Evolutionary conservation across 2,113 vertebrate species (phyloP).

Genomic region (human): DNA sequence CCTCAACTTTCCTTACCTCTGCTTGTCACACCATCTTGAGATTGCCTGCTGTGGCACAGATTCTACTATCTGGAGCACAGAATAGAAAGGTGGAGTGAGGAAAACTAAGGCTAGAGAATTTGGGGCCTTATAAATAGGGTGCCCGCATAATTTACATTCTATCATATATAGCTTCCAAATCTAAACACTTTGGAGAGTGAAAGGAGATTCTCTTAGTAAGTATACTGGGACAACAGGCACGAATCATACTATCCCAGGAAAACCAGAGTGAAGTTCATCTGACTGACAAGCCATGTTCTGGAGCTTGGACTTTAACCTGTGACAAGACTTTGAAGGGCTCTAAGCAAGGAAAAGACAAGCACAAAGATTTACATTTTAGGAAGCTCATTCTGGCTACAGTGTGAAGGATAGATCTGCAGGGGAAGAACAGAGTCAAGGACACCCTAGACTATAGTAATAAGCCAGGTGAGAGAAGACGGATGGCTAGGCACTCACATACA

Average conservation of each 20-base stretch:
- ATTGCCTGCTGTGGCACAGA: not conserved
- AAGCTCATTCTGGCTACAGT: not conserved
- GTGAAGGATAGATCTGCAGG: not conserved
- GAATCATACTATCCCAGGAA: not conserved
- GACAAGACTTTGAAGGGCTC: not conserved
- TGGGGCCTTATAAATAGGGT: not conserved
- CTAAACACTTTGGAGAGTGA: not conserved
- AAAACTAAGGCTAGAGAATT: not conserved
- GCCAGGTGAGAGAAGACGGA: not conserved
- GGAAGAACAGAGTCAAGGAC: not conserved
- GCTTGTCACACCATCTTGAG: not conserved
- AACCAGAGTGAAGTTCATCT: not conserved
- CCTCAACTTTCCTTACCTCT: not conserved
- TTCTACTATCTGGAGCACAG: not conserved
- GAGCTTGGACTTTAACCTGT: not conserved
- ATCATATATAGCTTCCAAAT: not conserved
- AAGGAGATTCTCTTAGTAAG: not conserved
- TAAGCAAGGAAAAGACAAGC: not conserved
- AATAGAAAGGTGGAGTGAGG: not conserved
- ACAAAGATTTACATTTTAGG: not conserved
- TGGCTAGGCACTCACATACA: too few species aligned
- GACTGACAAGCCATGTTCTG: not conserved
- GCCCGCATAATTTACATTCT: not conserved
- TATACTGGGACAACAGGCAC: not conserved
- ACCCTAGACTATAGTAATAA: not conserved